These are phyloP conservation scores for Arothron firmamentum DNA, from an alignment of 2,113 vertebrate species.

Conservation along the genomic window DNA sequence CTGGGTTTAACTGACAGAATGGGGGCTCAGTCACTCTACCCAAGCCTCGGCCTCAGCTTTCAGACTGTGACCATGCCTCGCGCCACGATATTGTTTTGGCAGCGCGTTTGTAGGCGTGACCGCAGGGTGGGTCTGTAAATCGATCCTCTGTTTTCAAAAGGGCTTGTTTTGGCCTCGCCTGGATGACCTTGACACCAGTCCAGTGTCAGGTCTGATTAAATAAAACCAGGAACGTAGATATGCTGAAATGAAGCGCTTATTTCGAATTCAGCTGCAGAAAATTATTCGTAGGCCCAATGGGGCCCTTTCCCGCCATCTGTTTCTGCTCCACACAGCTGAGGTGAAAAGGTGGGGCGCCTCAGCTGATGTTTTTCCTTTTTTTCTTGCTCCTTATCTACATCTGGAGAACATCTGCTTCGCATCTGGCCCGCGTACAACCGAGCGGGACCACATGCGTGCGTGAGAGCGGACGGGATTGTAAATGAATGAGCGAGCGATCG, in stretches of 20 bases:
- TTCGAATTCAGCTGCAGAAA: no score
- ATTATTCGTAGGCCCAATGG: slow-evolving; percentile 7
- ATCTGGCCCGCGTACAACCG: slow-evolving; percentile 41
- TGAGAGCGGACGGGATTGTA: slow-evolving; percentile 4
- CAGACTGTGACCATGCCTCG: no score
- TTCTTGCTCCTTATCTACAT: slow-evolving; percentile 46
- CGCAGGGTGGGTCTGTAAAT: slow-evolving; percentile 42
- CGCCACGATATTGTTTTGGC: slow-evolving; percentile 11
- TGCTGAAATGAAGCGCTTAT: no score
- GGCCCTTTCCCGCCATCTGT: slow-evolving; percentile 1
- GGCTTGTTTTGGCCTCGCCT: slow-evolving; percentile 34
- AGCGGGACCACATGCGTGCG: slow-evolving; percentile 42
- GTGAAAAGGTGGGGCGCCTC: slow-evolving; percentile 48
- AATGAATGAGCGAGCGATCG: not conserved
- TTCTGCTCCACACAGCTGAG: slow-evolving; percentile 43
- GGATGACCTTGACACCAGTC: slow-evolving; percentile 20
- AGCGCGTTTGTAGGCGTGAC: slow-evolving; percentile 37
- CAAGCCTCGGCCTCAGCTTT: no score
- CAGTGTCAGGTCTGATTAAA: slow-evolving; percentile 10
- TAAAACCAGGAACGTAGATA: no score
- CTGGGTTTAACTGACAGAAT: slow-evolving; percentile 6
- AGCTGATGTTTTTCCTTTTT: slow-evolving; percentile 49
- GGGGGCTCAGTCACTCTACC: not conserved
- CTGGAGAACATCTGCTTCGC: slow-evolving; percentile 64
- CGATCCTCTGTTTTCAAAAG: slow-evolving; percentile 59